Conservation (phyloP, 2,113 vertebrate genomes). For the Rattus rattus region DNA sequence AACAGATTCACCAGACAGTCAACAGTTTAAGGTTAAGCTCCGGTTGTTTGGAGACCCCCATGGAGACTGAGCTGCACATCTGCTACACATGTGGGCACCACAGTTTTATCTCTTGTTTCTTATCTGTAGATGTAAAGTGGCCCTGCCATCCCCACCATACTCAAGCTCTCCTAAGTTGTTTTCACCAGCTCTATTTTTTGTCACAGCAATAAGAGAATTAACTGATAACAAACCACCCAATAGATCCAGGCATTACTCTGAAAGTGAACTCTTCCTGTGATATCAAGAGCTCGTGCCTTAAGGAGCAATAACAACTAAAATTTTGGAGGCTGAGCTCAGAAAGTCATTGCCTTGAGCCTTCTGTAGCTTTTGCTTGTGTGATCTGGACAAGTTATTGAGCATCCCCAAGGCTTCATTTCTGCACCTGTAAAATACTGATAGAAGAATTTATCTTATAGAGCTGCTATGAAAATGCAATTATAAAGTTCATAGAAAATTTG, state of each 20-base stretch:
- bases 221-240: neutral
- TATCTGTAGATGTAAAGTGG: neutral
- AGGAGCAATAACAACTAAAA: neutral
- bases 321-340: neutral
- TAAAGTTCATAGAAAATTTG: neutral
- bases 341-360: neutral
- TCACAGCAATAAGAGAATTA: neutral
- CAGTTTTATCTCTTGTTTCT: neutral
- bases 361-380: neutral
- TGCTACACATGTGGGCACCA: neutral
- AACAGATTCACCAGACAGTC: too few relatives aligned
- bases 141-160: too few relatives aligned
- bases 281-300: neutral
- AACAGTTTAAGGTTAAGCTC: too few relatives aligned
- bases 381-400: neutral
- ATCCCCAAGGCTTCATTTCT: neutral
- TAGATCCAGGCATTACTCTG: neutral
- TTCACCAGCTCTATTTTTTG: neutral
- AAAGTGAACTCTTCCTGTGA: neutral
- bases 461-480: neutral
- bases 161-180: neutral
- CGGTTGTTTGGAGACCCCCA: too few relatives aligned
- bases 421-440: neutral
- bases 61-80: too few relatives aligned
- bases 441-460: neutral